A percentile compares a stretch with the other conserved stretches of the same genome.
Conservation (phyloP, 2,113 vertebrate species). For the Marmota flaviventris region DNA sequence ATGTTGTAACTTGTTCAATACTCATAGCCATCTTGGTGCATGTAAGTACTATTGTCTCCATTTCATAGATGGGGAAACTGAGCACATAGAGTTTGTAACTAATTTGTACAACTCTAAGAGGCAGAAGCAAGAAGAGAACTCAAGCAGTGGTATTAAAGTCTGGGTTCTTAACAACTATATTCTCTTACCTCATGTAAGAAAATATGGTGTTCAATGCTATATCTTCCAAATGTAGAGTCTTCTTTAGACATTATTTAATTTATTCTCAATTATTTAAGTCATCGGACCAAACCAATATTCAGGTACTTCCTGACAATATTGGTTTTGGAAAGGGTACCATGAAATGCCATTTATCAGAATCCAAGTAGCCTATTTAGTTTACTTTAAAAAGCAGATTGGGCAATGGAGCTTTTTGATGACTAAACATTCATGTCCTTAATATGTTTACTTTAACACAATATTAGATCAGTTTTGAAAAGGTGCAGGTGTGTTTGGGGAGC, state of each 20-base stretch:
- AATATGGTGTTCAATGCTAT: neutral
- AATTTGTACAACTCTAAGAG: neutral
- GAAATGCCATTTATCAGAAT: slow-evolving; percentile 47
- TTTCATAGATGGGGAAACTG: slow-evolving; percentile 15
- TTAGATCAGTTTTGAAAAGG: slow-evolving; percentile 87
- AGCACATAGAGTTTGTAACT: neutral
- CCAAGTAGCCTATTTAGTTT: slow-evolving; percentile 21
- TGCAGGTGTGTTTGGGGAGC: slow-evolving; percentile 86
- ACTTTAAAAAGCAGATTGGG: slow-evolving; percentile 58
- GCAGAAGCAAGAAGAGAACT: neutral
- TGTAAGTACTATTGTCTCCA: neutral
- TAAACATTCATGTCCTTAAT: slow-evolving; percentile 86
- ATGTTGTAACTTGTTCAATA: slow-evolving; percentile 3
- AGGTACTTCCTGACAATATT: slow-evolving; percentile 34
- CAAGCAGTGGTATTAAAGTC: neutral
- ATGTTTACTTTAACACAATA: slow-evolving; percentile 86
- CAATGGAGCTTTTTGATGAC: slow-evolving; percentile 77
- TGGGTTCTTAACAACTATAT: neutral
- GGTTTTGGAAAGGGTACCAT: neutral
- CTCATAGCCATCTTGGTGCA: neutral
- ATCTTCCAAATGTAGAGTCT: neutral
- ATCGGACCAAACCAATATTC: neutral
- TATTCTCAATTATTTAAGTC: slow-evolving; percentile 8
- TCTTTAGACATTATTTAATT: neutral
- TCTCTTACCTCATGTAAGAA: neutral